A percentile compares a stretch with the other conserved stretches of the same genome.
phyloP scores from a whole-genome alignment of 2,113 vertebrate species.

The Coracopsis vasa region DNA sequence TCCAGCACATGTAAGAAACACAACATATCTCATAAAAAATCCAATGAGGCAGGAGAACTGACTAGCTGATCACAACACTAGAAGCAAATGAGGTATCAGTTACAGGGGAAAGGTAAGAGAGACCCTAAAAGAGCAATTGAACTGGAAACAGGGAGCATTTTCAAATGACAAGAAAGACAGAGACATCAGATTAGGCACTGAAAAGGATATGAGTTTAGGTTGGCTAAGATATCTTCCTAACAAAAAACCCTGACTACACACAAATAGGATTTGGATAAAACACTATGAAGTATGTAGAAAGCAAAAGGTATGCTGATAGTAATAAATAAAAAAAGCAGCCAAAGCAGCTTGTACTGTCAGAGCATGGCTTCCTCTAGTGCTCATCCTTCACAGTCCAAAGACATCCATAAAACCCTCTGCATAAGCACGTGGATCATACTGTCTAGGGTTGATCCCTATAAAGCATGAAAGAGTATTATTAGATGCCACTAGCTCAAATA shows the following conservation, averaged over 20 bases:
- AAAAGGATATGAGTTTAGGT: not conserved
- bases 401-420: not conserved
- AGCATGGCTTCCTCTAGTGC: not conserved
- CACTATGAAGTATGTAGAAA: not conserved
- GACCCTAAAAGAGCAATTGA: not conserved
- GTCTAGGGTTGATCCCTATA: not conserved
- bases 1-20: not conserved
- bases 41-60: not conserved
- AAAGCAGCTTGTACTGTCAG: not conserved
- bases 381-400: not conserved
- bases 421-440: not conserved
- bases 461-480: conserved; percentile 15
- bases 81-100: not conserved
- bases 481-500: conserved; percentile 14
- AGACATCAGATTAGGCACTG: not conserved
- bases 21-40: not conserved
- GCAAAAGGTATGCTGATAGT: not conserved
- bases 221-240: not conserved
- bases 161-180: not conserved
- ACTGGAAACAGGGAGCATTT: not conserved
- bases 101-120: not conserved
- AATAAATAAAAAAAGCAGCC: not conserved
- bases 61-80: not conserved
- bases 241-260: not conserved
- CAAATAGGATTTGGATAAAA: not conserved